Percentiles rank a stretch among this genome's conserved stretches.
These are phyloP conservation scores for Drosophila parabipectinata DNA, from an alignment of 1,140 invertebrate genomes.

Conservation along the genomic window DNA sequence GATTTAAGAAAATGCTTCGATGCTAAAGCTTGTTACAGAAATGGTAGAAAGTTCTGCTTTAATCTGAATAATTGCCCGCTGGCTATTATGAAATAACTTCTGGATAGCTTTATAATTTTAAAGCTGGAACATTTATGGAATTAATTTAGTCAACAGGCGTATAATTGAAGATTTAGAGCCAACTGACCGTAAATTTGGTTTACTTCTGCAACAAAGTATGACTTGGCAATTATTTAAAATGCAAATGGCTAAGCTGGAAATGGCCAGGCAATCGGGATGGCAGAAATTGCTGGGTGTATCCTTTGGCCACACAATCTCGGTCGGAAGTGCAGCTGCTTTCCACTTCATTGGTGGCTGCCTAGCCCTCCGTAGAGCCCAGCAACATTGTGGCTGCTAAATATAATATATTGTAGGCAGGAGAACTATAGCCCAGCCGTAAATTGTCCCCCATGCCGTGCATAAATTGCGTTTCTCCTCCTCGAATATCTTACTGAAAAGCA, in stretches of 20 bases:
- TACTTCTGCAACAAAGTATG: conserved; percentile 13
- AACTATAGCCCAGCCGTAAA: conserved; percentile 41
- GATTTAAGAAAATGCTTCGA: no score
- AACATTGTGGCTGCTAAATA: conserved; percentile 39
- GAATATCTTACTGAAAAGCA: conserved; percentile 31
- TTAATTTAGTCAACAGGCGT: conserved; percentile 3
- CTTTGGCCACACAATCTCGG: conserved; percentile 35
- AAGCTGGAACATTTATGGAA: neutral
- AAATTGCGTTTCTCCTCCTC: conserved; percentile 2
- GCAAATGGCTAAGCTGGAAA: conserved; percentile 24
- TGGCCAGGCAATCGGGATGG: neutral
- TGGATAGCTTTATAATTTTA: neutral
- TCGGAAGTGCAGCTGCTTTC: conserved; percentile 44
- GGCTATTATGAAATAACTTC: neutral
- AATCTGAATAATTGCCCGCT: neutral
- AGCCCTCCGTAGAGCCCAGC: conserved; percentile 1
- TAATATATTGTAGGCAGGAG: conserved; percentile 31
- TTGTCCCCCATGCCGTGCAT: conserved; percentile 21
- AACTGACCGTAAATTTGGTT: conserved; percentile 7
- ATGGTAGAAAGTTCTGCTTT: neutral
- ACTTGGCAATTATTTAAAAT: conserved; percentile 35
- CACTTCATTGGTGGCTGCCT: conserved; percentile 21
- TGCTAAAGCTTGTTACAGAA: neutral
- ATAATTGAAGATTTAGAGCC: conserved; percentile 1
- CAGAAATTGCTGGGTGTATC: neutral